phyloP scores from a whole-genome alignment of 2,888 invertebrate species.

The Dyspetes luteomarginatus region DNA sequence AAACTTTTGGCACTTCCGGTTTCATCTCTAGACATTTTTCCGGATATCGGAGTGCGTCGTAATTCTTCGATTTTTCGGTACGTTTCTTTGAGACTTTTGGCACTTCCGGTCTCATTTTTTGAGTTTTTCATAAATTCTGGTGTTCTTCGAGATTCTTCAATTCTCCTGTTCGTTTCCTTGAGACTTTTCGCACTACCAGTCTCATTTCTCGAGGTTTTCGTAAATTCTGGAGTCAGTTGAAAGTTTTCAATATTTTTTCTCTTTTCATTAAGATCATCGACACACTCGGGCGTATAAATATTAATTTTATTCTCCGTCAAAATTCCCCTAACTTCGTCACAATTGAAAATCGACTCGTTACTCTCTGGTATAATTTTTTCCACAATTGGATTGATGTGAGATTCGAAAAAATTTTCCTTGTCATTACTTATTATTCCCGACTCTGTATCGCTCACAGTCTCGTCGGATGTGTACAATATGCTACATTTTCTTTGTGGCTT shows the following conservation, averaged over 20 bases:
- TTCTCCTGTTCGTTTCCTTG: not conserved
- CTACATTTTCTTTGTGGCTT: slow-evolving; percentile 44
- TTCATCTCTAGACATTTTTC: not conserved
- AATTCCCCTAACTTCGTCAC: slow-evolving; percentile 23
- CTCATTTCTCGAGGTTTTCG: not conserved
- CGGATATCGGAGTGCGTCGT: not conserved
- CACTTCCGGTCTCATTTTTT: not conserved
- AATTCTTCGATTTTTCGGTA: not conserved
- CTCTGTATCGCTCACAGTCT: slow-evolving; percentile 59
- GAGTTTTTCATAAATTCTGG: not conserved
- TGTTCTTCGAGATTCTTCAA: not conserved
- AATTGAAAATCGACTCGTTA: slow-evolving; percentile 28
- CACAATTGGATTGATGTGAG: not conserved
- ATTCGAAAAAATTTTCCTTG: slow-evolving; percentile 26
- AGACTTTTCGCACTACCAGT: not conserved
- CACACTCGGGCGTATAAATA: not conserved
- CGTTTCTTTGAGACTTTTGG: not conserved
- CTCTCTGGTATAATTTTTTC: slow-evolving; percentile 2
- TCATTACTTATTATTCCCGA: not conserved
- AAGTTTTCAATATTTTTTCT: not conserved
- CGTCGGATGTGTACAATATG: slow-evolving; percentile 69
- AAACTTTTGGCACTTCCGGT: not conserved
- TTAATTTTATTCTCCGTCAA: slow-evolving; percentile 44
- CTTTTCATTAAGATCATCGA: not conserved
- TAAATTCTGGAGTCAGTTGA: not conserved